phyloP scores from a whole-genome alignment of 2,113 vertebrate genomes.

The Tragelaphus strepsiceros region DNA sequence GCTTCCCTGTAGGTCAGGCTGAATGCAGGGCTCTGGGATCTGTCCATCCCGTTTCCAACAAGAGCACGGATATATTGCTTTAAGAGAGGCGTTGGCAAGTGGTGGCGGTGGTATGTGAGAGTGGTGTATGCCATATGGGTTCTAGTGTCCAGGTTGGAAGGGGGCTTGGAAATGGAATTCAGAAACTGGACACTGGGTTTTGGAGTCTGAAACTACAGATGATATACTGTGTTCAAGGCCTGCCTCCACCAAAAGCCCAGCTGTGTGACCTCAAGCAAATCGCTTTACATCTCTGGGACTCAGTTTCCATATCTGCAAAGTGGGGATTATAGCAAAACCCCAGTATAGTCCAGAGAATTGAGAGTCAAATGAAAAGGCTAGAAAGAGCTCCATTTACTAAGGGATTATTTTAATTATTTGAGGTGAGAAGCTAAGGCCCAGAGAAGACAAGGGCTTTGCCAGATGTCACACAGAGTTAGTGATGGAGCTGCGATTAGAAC shows the following conservation, averaged over 20 bases:
- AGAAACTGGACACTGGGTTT: not conserved
- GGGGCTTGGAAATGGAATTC: not conserved
- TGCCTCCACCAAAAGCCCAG: not conserved
- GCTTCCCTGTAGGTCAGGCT: not conserved
- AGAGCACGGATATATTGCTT: conserved; percentile 62
- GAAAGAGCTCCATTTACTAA: not conserved
- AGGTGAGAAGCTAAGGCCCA: conserved; percentile 50
- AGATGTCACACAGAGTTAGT: conserved; percentile 7
- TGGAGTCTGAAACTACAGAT: not conserved
- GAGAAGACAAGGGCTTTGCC: conserved; percentile 29
- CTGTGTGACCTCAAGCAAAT: conserved; percentile 31
- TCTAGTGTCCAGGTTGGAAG: not conserved
- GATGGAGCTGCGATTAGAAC: not conserved
- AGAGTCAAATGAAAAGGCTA: conserved; percentile 7
- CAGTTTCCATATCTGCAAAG: conserved; percentile 37
- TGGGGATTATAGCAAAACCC: not conserved
- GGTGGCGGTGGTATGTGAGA: not conserved
- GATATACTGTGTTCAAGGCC: not conserved
- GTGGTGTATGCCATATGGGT: not conserved
- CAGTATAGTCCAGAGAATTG: not conserved
- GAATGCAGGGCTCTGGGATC: conserved; percentile 29
- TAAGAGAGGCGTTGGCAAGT: conserved; percentile 21
- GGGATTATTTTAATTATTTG: conserved; percentile 31
- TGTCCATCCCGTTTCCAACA: not conserved
- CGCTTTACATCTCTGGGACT: conserved; percentile 30